Evolutionary conservation across 2,797 vertebrate genomes (phyloP), one percentile per base, ranked within the genome.

Genomic region (Hemibagrus guttatus): DNA sequence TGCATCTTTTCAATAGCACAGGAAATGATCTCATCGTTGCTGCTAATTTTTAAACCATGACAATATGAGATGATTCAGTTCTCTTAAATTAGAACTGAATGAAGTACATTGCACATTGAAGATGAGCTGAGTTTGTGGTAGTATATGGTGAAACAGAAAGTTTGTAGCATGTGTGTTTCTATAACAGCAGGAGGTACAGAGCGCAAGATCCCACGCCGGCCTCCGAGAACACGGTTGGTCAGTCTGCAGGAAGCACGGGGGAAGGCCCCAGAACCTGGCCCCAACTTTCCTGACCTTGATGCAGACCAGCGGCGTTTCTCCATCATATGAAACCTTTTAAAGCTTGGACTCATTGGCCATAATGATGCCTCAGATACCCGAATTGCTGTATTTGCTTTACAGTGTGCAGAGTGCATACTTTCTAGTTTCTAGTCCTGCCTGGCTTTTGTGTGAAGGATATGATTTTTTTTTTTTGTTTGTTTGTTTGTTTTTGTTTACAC

Each of bases 211-310:
- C 87, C 86, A 42, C 87, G 61, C 69, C 83, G 85, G 74, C 91
- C 87, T 14, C 76, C 46, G 16, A 89, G 89, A 83, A 59, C 74
- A 49, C 90, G 88, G 19, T 90, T 93, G 88, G 88, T 93, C 88
- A 93, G 92, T 82, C 91, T 93, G 76, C 89, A 76, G 76, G 93
- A 93, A 86, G 92, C 91, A 5, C 87, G 84, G 39, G 88, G 81
- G 23, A 86, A 90, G 82, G 59, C 75, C 68, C 13, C 54, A 71
- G 81, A 80, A n/a, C 75, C 68, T 52, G 88, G 76, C 56, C 79
- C 86, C 81, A 59, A 54, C 23, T 26, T 80, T 88, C 66, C 86
- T 59, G 86, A 87, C 26, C 31, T 76, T 14, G 84, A 79, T 13
- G 63, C 66, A 71, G 89, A 91, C 3, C 54, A 14, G 9, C 89